These are phyloP conservation scores for Capitulum mitella DNA, from an alignment of 2,888 invertebrate genomes.

Conservation along the genomic window DNA sequence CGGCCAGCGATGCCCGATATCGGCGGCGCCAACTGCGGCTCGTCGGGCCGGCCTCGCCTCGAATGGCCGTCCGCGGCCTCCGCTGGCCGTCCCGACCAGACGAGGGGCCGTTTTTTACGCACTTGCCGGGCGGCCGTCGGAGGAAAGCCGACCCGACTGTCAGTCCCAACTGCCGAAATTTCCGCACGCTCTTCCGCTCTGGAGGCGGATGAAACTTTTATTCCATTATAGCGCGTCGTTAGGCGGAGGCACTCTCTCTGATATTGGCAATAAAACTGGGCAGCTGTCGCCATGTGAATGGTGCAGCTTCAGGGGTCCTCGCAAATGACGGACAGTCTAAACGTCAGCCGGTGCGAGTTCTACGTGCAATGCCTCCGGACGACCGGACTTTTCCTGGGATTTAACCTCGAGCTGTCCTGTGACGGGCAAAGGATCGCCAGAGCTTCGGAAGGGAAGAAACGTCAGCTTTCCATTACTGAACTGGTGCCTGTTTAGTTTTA, in stretches of 20 bases:
- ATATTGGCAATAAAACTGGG: slow-evolving; percentile 20
- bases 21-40: neutral
- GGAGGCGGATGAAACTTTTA: neutral
- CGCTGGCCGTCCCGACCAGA: too few relatives aligned
- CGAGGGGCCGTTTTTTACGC: neutral
- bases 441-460: neutral
- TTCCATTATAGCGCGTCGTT: neutral
- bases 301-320: too few relatives aligned
- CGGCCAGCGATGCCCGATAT: neutral
- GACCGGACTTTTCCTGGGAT: neutral
- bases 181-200: neutral
- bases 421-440: neutral
- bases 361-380: too few relatives aligned
- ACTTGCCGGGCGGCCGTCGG: neutral
- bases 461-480: neutral
- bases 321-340: too few relatives aligned
- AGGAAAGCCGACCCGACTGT: neutral
- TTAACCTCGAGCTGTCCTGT: neutral
- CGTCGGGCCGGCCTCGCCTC: neutral
- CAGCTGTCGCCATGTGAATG: neutral
- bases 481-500: too few relatives aligned
- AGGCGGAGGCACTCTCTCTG: neutral
- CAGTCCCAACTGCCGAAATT: neutral
- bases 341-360: too few relatives aligned
- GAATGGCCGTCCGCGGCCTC: too few relatives aligned